These are phyloP conservation scores for Eira barbara DNA, from an alignment of 2,113 vertebrate genomes.

Conservation along the genomic window DNA sequence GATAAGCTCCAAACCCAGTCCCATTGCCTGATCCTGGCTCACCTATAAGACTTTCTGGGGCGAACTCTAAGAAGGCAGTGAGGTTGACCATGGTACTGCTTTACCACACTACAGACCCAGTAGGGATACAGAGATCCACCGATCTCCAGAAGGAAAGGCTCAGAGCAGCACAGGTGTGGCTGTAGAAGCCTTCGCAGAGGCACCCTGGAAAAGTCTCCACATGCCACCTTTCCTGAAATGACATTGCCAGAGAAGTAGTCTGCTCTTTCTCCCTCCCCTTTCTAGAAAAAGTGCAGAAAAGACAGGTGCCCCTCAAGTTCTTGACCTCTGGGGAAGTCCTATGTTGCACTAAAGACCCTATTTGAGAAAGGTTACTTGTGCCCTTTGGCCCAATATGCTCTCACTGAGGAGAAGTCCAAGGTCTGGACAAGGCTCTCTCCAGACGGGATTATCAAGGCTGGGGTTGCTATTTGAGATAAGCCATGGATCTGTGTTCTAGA, in stretches of 20 bases:
- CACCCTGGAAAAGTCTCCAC: background rate
- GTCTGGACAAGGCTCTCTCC: background rate
- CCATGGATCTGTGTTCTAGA: background rate
- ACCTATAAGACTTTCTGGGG: background rate
- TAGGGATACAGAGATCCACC: background rate
- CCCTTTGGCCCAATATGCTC: background rate
- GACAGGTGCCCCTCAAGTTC: background rate
- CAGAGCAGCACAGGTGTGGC: background rate
- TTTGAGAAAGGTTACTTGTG: background rate
- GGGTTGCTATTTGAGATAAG: background rate
- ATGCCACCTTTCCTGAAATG: background rate
- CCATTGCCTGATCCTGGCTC: background rate
- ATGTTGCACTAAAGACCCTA: background rate
- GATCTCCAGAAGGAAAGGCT: background rate
- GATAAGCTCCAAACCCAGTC: background rate
- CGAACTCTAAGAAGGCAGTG: background rate
- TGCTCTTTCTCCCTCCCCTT: background rate
- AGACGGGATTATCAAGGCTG: background rate
- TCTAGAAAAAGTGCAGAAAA: background rate
- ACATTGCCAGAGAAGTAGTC: background rate
- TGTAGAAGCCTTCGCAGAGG: background rate
- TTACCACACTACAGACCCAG: background rate
- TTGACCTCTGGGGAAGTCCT: background rate
- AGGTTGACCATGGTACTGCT: background rate
- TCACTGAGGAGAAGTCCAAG: background rate